phyloP scores from a whole-genome alignment of 1,140 invertebrate species.

The Harlomillsia oculata region DNA sequence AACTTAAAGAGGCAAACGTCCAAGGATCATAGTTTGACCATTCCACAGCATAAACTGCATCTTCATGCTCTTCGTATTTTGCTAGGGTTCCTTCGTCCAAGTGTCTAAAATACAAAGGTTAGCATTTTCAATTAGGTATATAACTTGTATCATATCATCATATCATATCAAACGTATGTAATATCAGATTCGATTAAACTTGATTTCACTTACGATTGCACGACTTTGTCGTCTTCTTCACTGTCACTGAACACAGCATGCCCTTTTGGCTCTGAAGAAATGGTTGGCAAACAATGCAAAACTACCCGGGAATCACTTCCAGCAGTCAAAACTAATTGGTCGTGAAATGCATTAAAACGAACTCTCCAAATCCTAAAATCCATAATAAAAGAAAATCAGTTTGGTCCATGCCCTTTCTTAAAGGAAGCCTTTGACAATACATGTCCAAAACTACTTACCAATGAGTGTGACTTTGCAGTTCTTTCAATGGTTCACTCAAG shows the following conservation, averaged over 20 bases:
- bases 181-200: slow-evolving; percentile 5
- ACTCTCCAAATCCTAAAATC: slow-evolving; percentile 79
- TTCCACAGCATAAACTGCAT: slow-evolving; percentile 92
- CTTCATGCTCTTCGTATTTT: slow-evolving; percentile 92
- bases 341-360: slow-evolving; percentile 90
- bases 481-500: slow-evolving; percentile 62
- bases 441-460: no score
- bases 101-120: no score
- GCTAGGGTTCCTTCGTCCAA: slow-evolving; percentile 66
- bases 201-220: slow-evolving; percentile 11
- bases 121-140: background rate
- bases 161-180: no score
- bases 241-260: slow-evolving; percentile 48
- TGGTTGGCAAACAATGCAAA: slow-evolving; percentile 70
- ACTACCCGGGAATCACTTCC: slow-evolving; percentile 89
- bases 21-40: slow-evolving; percentile 96
- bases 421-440: no score
- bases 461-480: slow-evolving; percentile 82
- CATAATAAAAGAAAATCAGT: slow-evolving; percentile 20
- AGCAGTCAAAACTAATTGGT: slow-evolving; percentile 87
- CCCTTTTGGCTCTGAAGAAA: slow-evolving; percentile 70
- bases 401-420: background rate
- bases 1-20: slow-evolving; percentile 87
- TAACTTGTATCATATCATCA: background rate
- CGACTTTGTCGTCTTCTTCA: slow-evolving; percentile 44